Conservation (phyloP, 2,797 vertebrate genomes). For the Chrosomus eos region DNA sequence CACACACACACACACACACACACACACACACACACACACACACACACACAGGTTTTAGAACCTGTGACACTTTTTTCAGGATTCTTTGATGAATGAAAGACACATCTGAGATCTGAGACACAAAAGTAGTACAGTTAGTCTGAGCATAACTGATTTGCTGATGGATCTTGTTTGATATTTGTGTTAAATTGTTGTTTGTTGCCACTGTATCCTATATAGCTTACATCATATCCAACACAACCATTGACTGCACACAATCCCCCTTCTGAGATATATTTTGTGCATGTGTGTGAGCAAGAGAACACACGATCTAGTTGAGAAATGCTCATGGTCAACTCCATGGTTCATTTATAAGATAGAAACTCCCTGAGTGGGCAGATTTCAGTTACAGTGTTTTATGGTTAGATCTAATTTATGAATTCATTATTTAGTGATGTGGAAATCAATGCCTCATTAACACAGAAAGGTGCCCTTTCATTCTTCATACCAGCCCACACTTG, state of each 20-base stretch:
- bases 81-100: too few relatives aligned
- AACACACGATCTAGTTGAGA: not conserved
- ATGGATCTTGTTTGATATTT: conserved; percentile 1
- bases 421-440: conserved; percentile 65
- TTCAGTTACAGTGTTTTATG: conserved; percentile 56
- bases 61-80: too few relatives aligned
- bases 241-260: not conserved
- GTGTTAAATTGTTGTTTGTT: not conserved
- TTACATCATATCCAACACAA: not conserved
- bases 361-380: conserved; percentile 53
- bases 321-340: conserved; percentile 30
- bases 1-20: too few relatives aligned
- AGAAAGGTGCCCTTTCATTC: conserved; percentile 57
- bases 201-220: not conserved
- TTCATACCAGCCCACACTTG: conserved; percentile 21
- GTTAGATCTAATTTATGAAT: conserved; percentile 60
- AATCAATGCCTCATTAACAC: conserved; percentile 66
- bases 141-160: not conserved
- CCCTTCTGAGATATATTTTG: too few relatives aligned
- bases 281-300: conserved; percentile 9
- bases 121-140: not conserved
- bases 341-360: conserved; percentile 2
- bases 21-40: too few relatives aligned
- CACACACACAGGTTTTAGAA: too few relatives aligned
- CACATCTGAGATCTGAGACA: not conserved